Evolutionary conservation across 2,113 vertebrate genomes (phyloP), one percentile per base, ranked within the genome.

Genomic region (Perccottus glenii): DNA sequence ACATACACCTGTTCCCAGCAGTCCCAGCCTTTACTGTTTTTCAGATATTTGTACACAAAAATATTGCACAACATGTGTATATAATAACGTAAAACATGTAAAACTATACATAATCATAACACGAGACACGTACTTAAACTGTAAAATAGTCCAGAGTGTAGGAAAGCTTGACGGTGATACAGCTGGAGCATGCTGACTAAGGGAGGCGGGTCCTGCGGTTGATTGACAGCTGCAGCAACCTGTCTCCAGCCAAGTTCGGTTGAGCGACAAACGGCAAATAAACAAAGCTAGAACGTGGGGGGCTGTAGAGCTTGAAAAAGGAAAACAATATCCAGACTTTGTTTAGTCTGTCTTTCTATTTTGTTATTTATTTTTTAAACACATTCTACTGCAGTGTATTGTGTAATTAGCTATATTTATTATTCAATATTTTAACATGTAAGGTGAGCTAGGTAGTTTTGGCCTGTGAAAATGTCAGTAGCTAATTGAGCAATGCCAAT

Each of bases 81-180:
- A n/a, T 45, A 0, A 14, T 9, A 14, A 14, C 45, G 63, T 14
- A 33, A n/a, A 70, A 27, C 19, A 27, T 27, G 19, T 27, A 27
- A 27, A 27, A 27, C 19, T 27, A 27, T 27, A 27, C 19, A 27
- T 1, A 10, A 9, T 43, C 1, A 16, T 46, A 60, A 11, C 15
- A 74, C 3, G 9, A n/a, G 35, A 45, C 4, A 89, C 89, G 64
- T 90, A 93, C 90, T 79, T 78, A 75, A 56, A 56, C 68, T 66
- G 71, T 50, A 73, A 84, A 78, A 67, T 57, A 57, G 71, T 80
- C 66, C 75, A 52, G 64, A 64, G 46, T 68, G 62, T 36, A 53
- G 51, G 33, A 55, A 55, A 70, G 73, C 84, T 83, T 73, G 32
- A 62, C 14, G 48, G 12, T 60, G 44, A 79, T 69, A 75, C 65